Base-by-base conservation (phyloP, 2,888 invertebrate species). In the Noctua comes region DNA sequence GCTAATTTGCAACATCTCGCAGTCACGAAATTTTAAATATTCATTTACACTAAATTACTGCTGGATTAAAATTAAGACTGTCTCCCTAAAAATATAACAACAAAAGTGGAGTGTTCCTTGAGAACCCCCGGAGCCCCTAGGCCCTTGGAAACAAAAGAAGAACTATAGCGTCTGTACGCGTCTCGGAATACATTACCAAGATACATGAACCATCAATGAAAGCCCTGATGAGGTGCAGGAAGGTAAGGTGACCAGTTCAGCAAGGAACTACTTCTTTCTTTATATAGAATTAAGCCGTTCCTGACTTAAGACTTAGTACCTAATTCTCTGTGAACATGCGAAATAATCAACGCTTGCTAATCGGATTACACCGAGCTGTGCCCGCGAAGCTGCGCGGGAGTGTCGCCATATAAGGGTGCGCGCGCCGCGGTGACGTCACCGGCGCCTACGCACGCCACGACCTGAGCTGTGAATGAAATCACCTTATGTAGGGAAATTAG, bases 371-470 rank as follows among this genome's bases (percentile, higher is more conserved):
- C 24, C 62, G 21, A 27, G 57, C 31, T 74, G 59, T 77, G 59
- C n/a, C 77, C 66, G 75, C 79, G 71, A 82, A 76, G 79, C 76
- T 86, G 80, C 73, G 86, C 88, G 81, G 82, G 80, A 80, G 76
- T 83, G 65, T 76, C 59, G 72, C 92, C 92, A 73, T 91, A 90
- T 88, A 91, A 88, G 90, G 92, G 90, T 75, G 73, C 77, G 78
- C 65, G 85, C 77, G 83, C 77, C 69, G 78, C 68, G 78, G 71
- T 93, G 91, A 92, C 93, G 93, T 92, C 92, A 93, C 68, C 79
- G 40, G 87, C 90, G 86, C 92, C 92, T 85, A 91, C 92, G 88
- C 90, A 79, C 65, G 66, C 31, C 31, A 73, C 65, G 72, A 73
- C 75, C 77, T 66, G 75, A 76, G 73, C 80, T 75, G 76, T 89